Base-by-base conservation (phyloP, 2,888 invertebrate species). In the Drosophila mayaguana region DNA sequence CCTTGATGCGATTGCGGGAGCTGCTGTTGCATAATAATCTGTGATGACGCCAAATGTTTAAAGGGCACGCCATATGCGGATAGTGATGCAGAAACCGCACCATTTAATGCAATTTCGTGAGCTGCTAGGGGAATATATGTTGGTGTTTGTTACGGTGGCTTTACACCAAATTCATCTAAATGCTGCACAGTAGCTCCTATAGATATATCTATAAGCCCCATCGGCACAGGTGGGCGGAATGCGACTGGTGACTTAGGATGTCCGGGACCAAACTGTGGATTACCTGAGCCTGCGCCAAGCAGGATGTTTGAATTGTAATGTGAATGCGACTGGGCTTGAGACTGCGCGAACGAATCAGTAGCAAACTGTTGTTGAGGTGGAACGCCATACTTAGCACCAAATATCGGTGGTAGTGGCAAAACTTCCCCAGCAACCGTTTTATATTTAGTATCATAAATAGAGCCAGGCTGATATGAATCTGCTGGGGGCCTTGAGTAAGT, bases 141-240 rank as follows among this genome's bases (percentile, higher is more conserved):
- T 0, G 94, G 93, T 0, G 93, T 93, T 76, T 94, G 93, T 11
- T 93, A 91, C 0, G 92, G 88, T 56, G 95, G 94, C 64, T 95
- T 94, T 3, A 94, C 92, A 0, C 94, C 94, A 69, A 94, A 94
- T 20, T 93, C 92, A 85, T 96, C 95, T 78, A 95, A 94, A 20
- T 95, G 94, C 55, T 94, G 94, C 0, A 95, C 95, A 0, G 94
- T 93, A 57, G 95, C 94, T 0, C 94, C 96, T 72, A 95, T 95
- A 59, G 94, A 95, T 77, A n/a, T n/a, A n/a, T 95, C 94, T 4
- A 96, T 93, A 7, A 97, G 92, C 0, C 96, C 96, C 57, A 94
- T 94, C 0, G 96, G 96, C 0, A 97, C 95, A 0, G 96, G 95
- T 16, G 96, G 95, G 51, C 96, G 94, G 91, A 96, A 96, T 76